phyloP scores from a whole-genome alignment of 2,113 vertebrate genomes.

The Scytalopus superciliaris region DNA sequence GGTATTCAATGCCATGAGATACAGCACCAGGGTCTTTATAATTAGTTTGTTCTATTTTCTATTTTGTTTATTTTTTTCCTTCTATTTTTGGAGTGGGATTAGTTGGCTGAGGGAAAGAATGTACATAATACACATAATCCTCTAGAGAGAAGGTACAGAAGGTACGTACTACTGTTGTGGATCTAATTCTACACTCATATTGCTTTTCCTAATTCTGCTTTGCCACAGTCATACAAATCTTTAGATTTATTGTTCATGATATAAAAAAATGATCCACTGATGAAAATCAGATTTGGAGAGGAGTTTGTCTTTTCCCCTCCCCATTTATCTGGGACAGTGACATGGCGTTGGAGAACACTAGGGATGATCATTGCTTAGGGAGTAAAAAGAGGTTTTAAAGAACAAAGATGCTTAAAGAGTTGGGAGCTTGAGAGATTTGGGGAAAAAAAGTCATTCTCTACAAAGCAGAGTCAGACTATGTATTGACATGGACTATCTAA shows the following conservation, averaged over 20 bases:
- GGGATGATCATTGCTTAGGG: background rate
- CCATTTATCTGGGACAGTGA: background rate
- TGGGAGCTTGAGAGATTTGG: background rate
- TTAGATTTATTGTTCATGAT: background rate
- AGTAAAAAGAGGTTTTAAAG: background rate
- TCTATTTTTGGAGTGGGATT: background rate
- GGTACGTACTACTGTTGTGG: background rate
- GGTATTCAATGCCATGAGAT: background rate
- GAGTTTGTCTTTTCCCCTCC: background rate
- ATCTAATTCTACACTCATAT: background rate
- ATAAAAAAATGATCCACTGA: background rate
- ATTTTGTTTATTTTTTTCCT: background rate
- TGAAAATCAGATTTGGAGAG: background rate
- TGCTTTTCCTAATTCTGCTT: background rate
- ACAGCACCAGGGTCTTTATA: background rate
- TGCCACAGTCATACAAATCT: background rate
- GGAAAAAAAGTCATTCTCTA: background rate
- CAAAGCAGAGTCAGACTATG: background rate
- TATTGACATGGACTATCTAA: background rate
- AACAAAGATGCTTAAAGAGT: background rate
- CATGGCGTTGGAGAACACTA: background rate
- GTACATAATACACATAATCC: accelerated
- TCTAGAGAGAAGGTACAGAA: background rate
- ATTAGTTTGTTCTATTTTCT: background rate
- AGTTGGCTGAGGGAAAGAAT: background rate